Conservation (phyloP, 2,113 vertebrate species). For the Dicaeum eximium region DNA sequence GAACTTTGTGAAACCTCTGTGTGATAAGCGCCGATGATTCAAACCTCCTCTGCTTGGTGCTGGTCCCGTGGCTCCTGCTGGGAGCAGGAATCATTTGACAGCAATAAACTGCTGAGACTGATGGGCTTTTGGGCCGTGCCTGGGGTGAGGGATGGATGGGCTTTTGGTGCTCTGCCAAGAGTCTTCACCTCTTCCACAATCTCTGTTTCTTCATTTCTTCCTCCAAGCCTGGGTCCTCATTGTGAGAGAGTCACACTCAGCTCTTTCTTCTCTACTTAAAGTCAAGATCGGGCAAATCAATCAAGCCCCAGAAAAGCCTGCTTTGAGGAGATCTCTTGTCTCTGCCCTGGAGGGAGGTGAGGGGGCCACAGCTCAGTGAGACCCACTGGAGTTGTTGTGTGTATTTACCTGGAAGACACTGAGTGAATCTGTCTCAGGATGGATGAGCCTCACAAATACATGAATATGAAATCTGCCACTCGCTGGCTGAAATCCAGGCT, state of each 20-base stretch:
- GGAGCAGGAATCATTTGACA: not conserved
- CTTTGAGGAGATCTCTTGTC: not conserved
- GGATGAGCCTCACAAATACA: not conserved
- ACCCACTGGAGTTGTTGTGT: not conserved
- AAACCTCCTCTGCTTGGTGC: conserved; percentile 1
- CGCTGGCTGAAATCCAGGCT: not conserved
- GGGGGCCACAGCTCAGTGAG: not conserved
- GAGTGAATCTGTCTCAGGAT: not conserved
- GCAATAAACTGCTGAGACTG: not conserved
- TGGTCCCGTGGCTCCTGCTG: not conserved
- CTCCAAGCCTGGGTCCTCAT: not conserved
- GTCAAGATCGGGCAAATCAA: not conserved
- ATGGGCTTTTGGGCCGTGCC: not conserved
- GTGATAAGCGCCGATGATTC: conserved; percentile 17
- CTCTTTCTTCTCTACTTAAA: not conserved
- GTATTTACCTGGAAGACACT: not conserved
- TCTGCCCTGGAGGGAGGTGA: not conserved
- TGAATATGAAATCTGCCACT: not conserved
- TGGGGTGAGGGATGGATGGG: not conserved
- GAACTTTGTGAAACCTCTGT: conserved; percentile 37
- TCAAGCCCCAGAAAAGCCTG: not conserved
- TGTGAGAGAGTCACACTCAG: not conserved
- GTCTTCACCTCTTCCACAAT: not conserved
- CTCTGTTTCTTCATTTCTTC: not conserved
- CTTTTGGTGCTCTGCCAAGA: not conserved